Base-by-base conservation (phyloP, 2,797 vertebrate genomes). In the Microchirus variegatus region DNA sequence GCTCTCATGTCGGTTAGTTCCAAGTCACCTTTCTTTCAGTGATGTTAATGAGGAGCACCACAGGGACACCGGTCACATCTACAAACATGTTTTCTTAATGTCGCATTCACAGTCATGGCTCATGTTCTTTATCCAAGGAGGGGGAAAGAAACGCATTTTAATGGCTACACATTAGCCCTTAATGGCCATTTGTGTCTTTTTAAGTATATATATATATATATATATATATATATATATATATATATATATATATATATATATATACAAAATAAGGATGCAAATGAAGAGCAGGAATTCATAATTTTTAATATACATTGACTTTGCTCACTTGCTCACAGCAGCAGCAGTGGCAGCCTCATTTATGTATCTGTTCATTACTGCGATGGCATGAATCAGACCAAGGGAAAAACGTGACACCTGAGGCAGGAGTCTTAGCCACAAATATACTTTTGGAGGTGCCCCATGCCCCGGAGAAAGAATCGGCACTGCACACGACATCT, bases 401-500 rank as follows among this genome's bases (percentile, higher is more conserved):
- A 67, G 66, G 67, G 44, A 63, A 73, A 60, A 63, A 57, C 59
- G 60, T 13, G 31, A 64, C 55, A 77, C 74, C 74, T 63, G 56
- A 70, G 77, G 81, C 77, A 76, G 57, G 46, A 75, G 67, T 78
- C 53, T 75, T 44, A 67, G 67, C 49, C 57, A 59, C 51, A 60
- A 63, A 67, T 72, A 3, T 53, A 11, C 35, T 53, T 73, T 71
- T 52, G 11, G 11, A 8, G 31, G 35, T 5, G 2, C 26, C 17
- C 10, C 6, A 14, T 77, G 51, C 64, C 75, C 63, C 16, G 9
- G 40, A 70, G 76, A 77, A 77, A 63, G 19, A 43, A 69, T 59
- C 64, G 64, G 46, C 62, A 16, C 42, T 49, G 36, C 62, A 63
- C 63, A 70, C 44, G 26, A 22, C 46, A 75, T 75, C 67, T 78